Evolutionary conservation across 30 jellyfish, hydroid and myxozoan genomes (phyloP).

Genomic region (Cassiopea xamachana): DNA sequence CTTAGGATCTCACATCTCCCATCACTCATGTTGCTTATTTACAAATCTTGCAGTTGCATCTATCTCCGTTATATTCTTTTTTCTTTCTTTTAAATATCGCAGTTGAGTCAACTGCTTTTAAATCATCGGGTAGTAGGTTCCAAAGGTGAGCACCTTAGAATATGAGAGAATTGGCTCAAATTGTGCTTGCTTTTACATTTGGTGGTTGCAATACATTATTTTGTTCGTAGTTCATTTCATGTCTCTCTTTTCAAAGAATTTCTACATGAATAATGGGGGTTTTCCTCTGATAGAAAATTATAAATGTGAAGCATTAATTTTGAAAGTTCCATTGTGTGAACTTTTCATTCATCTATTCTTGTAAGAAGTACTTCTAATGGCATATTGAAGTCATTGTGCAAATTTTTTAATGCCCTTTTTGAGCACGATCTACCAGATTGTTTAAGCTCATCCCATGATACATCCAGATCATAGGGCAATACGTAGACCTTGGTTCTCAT

Average conservation of each 20-base stretch:
- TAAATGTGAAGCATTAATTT: constrained; percentile 26
- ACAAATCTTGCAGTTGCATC: constrained; percentile 33
- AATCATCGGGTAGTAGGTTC: constrained; percentile 34
- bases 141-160: constrained; percentile 38
- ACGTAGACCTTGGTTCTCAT: constrained; percentile 10
- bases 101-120: not conserved
- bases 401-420: constrained; percentile 31
- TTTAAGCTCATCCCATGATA: constrained; percentile 25
- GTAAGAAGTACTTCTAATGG: constrained; percentile 32
- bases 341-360: constrained; percentile 20
- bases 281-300: constrained; percentile 35
- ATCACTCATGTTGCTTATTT: not conserved
- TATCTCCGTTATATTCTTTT: constrained; percentile 21
- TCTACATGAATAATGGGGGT: constrained; percentile 46
- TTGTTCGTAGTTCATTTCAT: constrained; percentile 20
- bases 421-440: constrained; percentile 34
- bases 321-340: constrained; percentile 15
- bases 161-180: constrained; percentile 14
- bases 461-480: constrained; percentile 59
- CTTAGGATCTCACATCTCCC: not conserved
- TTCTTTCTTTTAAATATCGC: constrained; percentile 20
- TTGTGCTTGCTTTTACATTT: constrained; percentile 16
- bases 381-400: constrained; percentile 37
- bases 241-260: constrained; percentile 43
- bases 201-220: constrained; percentile 26